Evolutionary conservation across 2,113 vertebrate genomes (phyloP).

Genomic region (Rhipidura dahli): DNA sequence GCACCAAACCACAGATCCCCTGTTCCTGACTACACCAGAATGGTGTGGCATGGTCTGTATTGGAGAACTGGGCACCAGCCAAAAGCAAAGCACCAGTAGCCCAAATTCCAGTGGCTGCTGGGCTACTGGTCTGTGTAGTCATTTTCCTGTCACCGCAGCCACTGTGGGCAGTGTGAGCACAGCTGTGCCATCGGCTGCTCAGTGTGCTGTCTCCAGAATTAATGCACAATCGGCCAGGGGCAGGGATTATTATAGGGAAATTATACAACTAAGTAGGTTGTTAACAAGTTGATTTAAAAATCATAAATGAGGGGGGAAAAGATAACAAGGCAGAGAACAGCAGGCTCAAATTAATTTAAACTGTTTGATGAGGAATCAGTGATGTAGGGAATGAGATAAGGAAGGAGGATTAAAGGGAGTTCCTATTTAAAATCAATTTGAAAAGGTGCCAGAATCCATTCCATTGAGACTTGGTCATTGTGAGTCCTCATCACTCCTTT

Average conservation of each 20-base stretch:
- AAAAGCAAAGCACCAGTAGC: neutral
- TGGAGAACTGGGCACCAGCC: neutral
- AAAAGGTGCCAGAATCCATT: neutral
- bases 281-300: conserved; percentile 63
- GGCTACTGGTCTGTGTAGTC: neutral
- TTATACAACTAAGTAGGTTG: conserved; percentile 43
- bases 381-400: conserved; percentile 10
- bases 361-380: conserved; percentile 45
- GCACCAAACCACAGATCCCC: neutral
- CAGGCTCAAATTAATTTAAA: conserved; percentile 52
- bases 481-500: neutral
- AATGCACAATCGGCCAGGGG: neutral
- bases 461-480: neutral
- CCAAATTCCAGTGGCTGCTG: fast-evolving
- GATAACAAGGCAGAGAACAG: conserved; percentile 1
- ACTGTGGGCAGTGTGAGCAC: neutral
- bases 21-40: neutral
- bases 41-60: neutral
- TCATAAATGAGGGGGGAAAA: neutral
- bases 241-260: conserved; percentile 3
- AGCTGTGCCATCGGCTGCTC: fast-evolving
- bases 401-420: conserved; percentile 29
- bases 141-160: neutral
- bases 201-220: neutral
- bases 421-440: conserved; percentile 22